phyloP scores from a whole-genome alignment of 2,888 invertebrate species.

The Omphaloscelis lunosa region DNA sequence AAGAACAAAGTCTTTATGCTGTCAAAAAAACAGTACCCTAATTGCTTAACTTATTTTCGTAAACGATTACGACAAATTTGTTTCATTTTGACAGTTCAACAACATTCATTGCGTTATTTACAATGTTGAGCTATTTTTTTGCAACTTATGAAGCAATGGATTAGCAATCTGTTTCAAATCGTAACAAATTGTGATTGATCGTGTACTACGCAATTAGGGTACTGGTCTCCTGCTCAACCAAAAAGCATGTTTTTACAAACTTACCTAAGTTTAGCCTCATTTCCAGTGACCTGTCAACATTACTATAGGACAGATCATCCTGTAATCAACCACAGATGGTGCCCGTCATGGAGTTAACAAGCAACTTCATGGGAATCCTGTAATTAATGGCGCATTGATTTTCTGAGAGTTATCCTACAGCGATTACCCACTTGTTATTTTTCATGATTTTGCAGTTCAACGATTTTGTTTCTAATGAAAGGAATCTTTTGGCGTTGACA shows the following conservation, averaged over 20 bases:
- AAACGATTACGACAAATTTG: too few species aligned
- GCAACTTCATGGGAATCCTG: constrained; percentile 29
- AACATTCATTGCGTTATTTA: too few species aligned
- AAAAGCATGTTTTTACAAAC: too few species aligned
- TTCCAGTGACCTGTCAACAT: neutral
- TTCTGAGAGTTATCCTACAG: neutral
- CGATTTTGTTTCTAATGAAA: neutral
- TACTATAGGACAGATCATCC: neutral
- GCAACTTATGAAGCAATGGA: too few species aligned
- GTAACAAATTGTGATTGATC: too few species aligned
- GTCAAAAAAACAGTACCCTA: neutral
- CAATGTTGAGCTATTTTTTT: too few species aligned
- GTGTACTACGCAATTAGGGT: too few species aligned
- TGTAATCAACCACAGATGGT: constrained; percentile 33
- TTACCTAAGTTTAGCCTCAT: neutral
- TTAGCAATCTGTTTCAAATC: too few species aligned
- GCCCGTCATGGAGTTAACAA: constrained; percentile 6
- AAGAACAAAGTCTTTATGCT: neutral
- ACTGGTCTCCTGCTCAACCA: too few species aligned
- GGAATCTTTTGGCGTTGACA: neutral
- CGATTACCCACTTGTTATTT: neutral
- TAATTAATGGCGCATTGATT: constrained; percentile 31
- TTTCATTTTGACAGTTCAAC: too few species aligned
- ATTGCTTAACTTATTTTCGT: too few species aligned
- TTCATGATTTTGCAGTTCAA: neutral